These are phyloP conservation scores for Clarias pachynema DNA, from an alignment of 2,797 vertebrate genomes.

Conservation along the genomic window DNA sequence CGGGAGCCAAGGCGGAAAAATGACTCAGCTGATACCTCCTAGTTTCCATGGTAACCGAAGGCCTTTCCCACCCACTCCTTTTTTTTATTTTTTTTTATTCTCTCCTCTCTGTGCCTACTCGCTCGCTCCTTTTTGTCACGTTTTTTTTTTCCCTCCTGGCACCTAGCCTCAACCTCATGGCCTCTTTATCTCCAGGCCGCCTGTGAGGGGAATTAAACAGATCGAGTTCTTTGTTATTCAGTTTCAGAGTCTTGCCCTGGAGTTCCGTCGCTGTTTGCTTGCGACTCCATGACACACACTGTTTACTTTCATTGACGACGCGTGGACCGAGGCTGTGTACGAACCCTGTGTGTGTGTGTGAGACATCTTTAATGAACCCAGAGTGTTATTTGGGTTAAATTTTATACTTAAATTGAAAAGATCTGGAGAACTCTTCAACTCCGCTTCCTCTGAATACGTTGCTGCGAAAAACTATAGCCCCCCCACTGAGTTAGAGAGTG, in stretches of 20 bases:
- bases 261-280: not conserved
- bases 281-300: not conserved
- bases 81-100: constrained; percentile 55
- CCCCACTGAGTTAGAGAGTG: too few relatives aligned
- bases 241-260: not conserved
- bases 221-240: not conserved
- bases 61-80: constrained; percentile 75
- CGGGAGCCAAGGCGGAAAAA: constrained; percentile 67
- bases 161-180: not conserved
- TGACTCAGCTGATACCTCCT: constrained; percentile 77
- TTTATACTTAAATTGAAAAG: not conserved
- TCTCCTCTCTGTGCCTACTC: constrained; percentile 57
- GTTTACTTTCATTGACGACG: not conserved
- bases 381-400: not conserved
- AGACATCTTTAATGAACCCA: not conserved
- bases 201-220: not conserved
- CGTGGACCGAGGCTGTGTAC: too few relatives aligned
- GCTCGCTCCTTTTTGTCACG: constrained; percentile 27
- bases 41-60: constrained; percentile 80
- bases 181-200: constrained; percentile 13
- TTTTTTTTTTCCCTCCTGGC: constrained; percentile 9
- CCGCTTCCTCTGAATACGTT: not conserved
- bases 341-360: not conserved
- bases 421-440: not conserved
- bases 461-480: not conserved